Conservation (phyloP, 2,888 invertebrate species). For the Watsonalla binaria region DNA sequence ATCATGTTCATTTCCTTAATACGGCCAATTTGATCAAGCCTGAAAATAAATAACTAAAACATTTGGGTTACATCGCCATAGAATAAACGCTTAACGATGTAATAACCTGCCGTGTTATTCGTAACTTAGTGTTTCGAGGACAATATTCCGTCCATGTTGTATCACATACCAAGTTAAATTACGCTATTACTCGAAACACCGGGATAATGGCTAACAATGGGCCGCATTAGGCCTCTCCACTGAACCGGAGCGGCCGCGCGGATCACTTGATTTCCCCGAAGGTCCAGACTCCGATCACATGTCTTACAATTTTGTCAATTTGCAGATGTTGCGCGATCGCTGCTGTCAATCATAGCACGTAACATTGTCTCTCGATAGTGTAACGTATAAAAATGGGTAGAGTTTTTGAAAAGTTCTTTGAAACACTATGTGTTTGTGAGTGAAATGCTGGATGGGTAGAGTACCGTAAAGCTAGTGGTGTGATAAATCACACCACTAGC, state of each 20-base stretch:
- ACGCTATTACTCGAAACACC: slow-evolving; percentile 44
- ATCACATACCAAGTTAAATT: slow-evolving; percentile 43
- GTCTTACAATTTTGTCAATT: not conserved
- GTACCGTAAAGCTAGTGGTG: too few relatives aligned
- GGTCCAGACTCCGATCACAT: slow-evolving; percentile 15
- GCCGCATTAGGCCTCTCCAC: slow-evolving; percentile 38
- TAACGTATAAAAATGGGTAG: too few relatives aligned
- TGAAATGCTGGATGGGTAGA: too few relatives aligned
- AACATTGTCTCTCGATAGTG: too few relatives aligned
- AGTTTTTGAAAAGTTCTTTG: too few relatives aligned
- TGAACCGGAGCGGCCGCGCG: slow-evolving; percentile 27
- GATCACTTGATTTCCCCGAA: slow-evolving; percentile 52
- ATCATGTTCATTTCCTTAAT: too few relatives aligned
- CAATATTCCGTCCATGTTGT: slow-evolving; percentile 15
- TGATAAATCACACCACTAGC: too few relatives aligned
- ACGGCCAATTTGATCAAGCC: too few relatives aligned
- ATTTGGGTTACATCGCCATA: too few relatives aligned
- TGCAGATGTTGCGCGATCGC: not conserved
- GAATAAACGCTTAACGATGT: not conserved
- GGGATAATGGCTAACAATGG: slow-evolving; percentile 46
- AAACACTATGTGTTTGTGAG: too few relatives aligned
- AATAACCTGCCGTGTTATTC: not conserved
- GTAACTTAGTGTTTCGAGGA: not conserved
- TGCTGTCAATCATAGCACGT: not conserved
- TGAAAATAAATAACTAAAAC: too few relatives aligned